phyloP scores from a whole-genome alignment of 2,113 vertebrate species.

The Indri indri region DNA sequence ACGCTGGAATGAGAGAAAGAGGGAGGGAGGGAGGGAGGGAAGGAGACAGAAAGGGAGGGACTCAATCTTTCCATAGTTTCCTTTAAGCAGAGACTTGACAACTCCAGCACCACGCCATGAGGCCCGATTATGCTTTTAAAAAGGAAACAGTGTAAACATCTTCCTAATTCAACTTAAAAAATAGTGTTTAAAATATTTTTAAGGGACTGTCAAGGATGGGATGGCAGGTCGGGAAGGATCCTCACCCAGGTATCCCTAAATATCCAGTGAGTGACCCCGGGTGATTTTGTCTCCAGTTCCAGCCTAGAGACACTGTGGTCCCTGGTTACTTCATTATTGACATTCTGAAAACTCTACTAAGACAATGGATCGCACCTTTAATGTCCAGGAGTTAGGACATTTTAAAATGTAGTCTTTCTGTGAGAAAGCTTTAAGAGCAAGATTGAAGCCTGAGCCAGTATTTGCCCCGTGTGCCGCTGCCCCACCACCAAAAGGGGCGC shows the following conservation, averaged over 20 bases:
- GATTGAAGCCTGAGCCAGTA: too few species aligned
- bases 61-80: not conserved
- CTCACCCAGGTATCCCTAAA: not conserved
- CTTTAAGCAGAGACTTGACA: not conserved
- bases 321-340: too few species aligned
- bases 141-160: not conserved
- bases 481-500: rapidly evolving
- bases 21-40: not conserved
- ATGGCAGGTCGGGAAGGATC: not conserved
- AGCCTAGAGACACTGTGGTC: not conserved
- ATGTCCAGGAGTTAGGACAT: not conserved
- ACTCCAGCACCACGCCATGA: rapidly evolving
- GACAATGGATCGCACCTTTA: not conserved
- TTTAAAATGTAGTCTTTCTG: not conserved
- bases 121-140: not conserved
- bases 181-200: not conserved
- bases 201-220: not conserved
- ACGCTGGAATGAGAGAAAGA: not conserved
- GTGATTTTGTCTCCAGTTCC: not conserved
- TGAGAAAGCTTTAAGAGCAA: not conserved
- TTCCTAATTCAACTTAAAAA: not conserved
- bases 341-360: not conserved
- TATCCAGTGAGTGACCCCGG: not conserved
- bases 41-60: not conserved
- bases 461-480: not conserved